These are phyloP conservation scores for Villa cingulata DNA, from an alignment of 2,888 invertebrate species.

Conservation along the genomic window DNA sequence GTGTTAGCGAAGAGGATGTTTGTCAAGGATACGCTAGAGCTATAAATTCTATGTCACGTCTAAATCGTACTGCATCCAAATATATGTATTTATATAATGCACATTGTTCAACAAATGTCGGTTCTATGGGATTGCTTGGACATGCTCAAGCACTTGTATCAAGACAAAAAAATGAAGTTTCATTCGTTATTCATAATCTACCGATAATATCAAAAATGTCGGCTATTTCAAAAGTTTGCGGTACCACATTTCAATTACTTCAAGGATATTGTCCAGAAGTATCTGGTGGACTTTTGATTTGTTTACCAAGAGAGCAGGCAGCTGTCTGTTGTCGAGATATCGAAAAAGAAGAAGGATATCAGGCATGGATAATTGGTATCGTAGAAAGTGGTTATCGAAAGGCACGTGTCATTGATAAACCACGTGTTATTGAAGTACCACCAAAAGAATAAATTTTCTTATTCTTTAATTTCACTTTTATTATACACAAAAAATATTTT, in stretches of 20 bases:
- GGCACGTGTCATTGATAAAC: constrained; percentile 79
- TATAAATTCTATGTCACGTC: constrained; percentile 39
- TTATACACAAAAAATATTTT: too few relatives aligned
- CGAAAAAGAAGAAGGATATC: constrained; percentile 77
- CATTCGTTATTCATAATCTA: constrained; percentile 65
- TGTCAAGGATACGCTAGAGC: constrained; percentile 63
- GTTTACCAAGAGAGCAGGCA: constrained; percentile 75
- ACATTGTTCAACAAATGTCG: constrained; percentile 67
- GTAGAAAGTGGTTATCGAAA: constrained; percentile 79
- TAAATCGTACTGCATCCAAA: constrained; percentile 52
- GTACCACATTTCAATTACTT: constrained; percentile 61
- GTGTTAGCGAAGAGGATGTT: constrained; percentile 62
- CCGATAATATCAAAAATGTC: constrained; percentile 71
- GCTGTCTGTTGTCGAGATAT: constrained; percentile 88
- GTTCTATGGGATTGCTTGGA: constrained; percentile 63
- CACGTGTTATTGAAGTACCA: constrained; percentile 80
- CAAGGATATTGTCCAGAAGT: constrained; percentile 68
- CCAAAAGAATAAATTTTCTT: constrained; percentile 58
- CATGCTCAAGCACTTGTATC: constrained; percentile 65
- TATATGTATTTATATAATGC: constrained; percentile 74
- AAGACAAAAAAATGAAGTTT: constrained; percentile 65
- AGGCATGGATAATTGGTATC: constrained; percentile 87
- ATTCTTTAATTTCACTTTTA: too few relatives aligned
- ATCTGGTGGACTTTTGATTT: constrained; percentile 67
- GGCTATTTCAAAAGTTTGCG: constrained; percentile 60